Base-by-base conservation (phyloP, 2,888 invertebrate genomes). In the Ochropacha duplaris region DNA sequence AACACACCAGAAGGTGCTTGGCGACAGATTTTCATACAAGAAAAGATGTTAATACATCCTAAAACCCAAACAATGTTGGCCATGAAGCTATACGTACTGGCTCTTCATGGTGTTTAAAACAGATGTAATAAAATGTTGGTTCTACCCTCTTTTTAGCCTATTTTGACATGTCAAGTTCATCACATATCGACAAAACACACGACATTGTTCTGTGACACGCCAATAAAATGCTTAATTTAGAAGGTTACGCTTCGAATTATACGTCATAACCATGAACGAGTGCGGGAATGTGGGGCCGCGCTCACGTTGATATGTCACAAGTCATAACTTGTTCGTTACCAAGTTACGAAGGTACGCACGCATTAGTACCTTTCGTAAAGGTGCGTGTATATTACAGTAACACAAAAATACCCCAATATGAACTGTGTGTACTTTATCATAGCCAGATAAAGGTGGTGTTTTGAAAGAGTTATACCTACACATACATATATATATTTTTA, bases 321-420 rank as follows among this genome's bases (percentile, higher is more conserved):
- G 50, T 55, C 59, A 57, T 58, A 59, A 59, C 61, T 64, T 52
- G 56, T 57, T 44, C 50, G 56, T 63, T 58, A 63, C 58, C 58
- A 57, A 50, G 56, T 63, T 58, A 63, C 58, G 60, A 57, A 58
- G 54, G 56, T 55, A 24, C 54, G 52, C 57, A 54, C 51, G 57
- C 19, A 44, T 44, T 44, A 19, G 19, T 19, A 19, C 26, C 24
- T n/a, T 0, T 11, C n/a, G 19, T 51, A 31, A 26, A 31, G 26
- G 26, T 51, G 19, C 51, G 26, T 16, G n/a, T 16, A 16, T 24
- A 26, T 9, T 28, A 51, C 16, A 4, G 31, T 12, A 8, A 28
- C 2, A 28, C 5, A 31, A 6, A 31, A 31, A 31, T 31, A 31
- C 2, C 2, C 8, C 2, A 28, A 8, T 28, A 28, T 28, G 6